Evolutionary conservation across 2,888 invertebrate species (phyloP).

Genomic region (Agrochola lychnidis): DNA sequence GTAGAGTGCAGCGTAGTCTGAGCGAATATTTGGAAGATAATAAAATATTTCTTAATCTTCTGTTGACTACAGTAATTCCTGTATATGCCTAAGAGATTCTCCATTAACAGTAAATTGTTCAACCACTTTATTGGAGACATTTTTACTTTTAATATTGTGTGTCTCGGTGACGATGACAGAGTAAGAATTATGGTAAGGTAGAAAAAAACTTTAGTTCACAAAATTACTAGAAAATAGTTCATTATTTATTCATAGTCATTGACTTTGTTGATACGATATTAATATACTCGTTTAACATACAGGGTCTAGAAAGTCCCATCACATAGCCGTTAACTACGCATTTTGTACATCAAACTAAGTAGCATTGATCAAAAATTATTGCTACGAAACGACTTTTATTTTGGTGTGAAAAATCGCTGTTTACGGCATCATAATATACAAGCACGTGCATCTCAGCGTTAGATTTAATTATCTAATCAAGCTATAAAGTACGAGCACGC

Average conservation of each 20-base stretch:
- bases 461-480: too few relatives aligned
- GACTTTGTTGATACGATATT: neutral
- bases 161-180: neutral
- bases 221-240: neutral
- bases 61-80: constrained; percentile 1
- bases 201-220: too few relatives aligned
- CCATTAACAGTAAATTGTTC: neutral
- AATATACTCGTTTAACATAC: neutral
- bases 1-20: neutral
- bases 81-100: constrained; percentile 8
- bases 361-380: too few relatives aligned
- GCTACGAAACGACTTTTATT: neutral
- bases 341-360: neutral
- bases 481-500: too few relatives aligned
- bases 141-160: neutral
- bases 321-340: neutral
- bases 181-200: too few relatives aligned
- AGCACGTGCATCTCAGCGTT: too few relatives aligned
- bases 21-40: neutral
- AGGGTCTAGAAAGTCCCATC: neutral
- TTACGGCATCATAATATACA: too few relatives aligned
- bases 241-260: neutral
- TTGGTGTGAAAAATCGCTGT: neutral
- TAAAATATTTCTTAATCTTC: constrained; percentile 12
- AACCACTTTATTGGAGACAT: constrained; percentile 21